Percentiles rank a stretch among this genome's conserved stretches.
These are phyloP conservation scores for Etheostoma perlongum DNA, from an alignment of 2,797 vertebrate species.

Conservation along the genomic window DNA sequence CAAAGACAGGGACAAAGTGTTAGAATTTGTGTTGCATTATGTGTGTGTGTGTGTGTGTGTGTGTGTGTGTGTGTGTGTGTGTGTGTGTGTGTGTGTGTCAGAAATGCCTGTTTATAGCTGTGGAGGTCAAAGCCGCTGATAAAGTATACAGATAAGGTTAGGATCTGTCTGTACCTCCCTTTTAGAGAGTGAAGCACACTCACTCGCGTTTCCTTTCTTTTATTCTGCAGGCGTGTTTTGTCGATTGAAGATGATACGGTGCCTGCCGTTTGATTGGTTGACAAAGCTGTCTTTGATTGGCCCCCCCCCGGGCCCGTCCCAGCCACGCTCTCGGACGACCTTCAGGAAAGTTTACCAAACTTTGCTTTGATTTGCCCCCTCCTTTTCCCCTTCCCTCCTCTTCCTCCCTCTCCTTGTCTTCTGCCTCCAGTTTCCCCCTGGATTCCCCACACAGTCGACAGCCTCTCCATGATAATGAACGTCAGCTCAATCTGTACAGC, in stretches of 20 bases:
- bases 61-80: conserved; percentile 10
- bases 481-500: conserved; percentile 66
- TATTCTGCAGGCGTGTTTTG: conserved; percentile 58
- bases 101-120: conserved; percentile 74
- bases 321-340: conserved; percentile 80
- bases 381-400: conserved; percentile 34
- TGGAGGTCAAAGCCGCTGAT: conserved; percentile 87
- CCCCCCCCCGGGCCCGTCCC: conserved; percentile 73
- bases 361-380: conserved; percentile 77
- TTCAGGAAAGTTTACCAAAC: conserved; percentile 85
- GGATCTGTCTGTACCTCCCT: conserved; percentile 70
- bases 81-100: conserved; percentile 52
- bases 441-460: conserved; percentile 74
- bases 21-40: conserved; percentile 56
- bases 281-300: conserved; percentile 83
- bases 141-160: conserved; percentile 81
- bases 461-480: conserved; percentile 81
- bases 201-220: conserved; percentile 58
- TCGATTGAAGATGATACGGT: conserved; percentile 81
- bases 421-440: conserved; percentile 63
- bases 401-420: conserved; percentile 63
- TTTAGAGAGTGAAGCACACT: conserved; percentile 57
- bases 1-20: conserved; percentile 63
- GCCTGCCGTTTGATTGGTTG: conserved; percentile 81
- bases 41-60: not conserved